These are phyloP conservation scores for Myoxocephalus aenaeus DNA, from an alignment of 2,797 vertebrate species.

Conservation along the genomic window DNA sequence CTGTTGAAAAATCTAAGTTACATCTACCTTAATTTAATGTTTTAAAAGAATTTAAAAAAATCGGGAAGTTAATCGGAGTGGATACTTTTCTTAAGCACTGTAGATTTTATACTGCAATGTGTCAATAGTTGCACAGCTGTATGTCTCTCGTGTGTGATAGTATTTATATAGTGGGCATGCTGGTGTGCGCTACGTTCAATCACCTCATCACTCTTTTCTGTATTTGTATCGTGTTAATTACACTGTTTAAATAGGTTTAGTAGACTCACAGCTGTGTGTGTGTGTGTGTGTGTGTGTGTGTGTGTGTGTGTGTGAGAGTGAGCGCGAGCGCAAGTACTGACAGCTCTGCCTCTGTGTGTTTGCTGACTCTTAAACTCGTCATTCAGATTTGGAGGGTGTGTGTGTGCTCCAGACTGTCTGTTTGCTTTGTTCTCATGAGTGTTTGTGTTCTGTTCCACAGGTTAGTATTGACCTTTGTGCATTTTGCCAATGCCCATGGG, in stretches of 20 bases:
- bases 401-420: constrained; percentile 53
- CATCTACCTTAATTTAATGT: neutral
- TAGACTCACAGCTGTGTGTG: constrained; percentile 64
- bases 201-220: constrained; percentile 62
- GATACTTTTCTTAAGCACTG: constrained; percentile 8
- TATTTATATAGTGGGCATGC: constrained; percentile 54
- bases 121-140: constrained; percentile 58
- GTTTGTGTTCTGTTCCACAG: constrained; percentile 62
- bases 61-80: neutral
- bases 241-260: constrained; percentile 76
- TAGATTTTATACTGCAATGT: constrained; percentile 31
- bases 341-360: constrained; percentile 62
- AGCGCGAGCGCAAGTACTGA: constrained; percentile 38
- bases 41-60: constrained; percentile 3
- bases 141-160: constrained; percentile 42
- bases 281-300: constrained; percentile 8
- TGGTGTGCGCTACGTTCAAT: constrained; percentile 47
- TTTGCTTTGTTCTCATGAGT: constrained; percentile 65
- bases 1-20: neutral
- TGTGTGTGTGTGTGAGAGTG: constrained; percentile 26
- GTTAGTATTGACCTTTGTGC: constrained; percentile 62
- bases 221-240: constrained; percentile 77
- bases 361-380: constrained; percentile 62
- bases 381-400: constrained; percentile 55
- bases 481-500: constrained; percentile 40